Conservation (phyloP, 2,888 invertebrate species). For the Apeira syringaria region DNA sequence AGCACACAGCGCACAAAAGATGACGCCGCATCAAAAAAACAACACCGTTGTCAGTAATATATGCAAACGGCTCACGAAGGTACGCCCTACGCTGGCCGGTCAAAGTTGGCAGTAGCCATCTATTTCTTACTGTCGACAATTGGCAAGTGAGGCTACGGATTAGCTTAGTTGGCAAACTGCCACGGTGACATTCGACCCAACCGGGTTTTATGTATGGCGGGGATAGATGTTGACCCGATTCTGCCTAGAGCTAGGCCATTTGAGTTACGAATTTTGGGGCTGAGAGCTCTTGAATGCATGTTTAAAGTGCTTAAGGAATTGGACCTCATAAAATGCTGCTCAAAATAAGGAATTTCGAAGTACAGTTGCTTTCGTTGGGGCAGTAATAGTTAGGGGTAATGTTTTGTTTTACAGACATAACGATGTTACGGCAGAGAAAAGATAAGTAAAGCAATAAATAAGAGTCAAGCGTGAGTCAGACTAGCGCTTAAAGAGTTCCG, state of each 20-base stretch:
- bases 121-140: slow-evolving; percentile 40
- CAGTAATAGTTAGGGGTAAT: too few species aligned
- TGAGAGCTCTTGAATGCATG: slow-evolving; percentile 7
- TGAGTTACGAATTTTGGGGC: slow-evolving; percentile 19
- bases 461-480: too few species aligned
- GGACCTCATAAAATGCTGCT: background rate
- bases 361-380: too few species aligned
- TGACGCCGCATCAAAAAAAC: slow-evolving; percentile 13
- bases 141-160: slow-evolving; percentile 49
- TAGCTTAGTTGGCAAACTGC: slow-evolving; percentile 54
- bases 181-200: slow-evolving; percentile 38
- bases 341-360: background rate
- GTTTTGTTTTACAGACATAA: too few species aligned
- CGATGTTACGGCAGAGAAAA: too few species aligned
- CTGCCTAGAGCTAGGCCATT: slow-evolving; percentile 20
- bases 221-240: slow-evolving; percentile 31
- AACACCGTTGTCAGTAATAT: slow-evolving; percentile 11
- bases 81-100: slow-evolving; percentile 16
- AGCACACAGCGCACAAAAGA: background rate
- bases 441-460: too few species aligned
- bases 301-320: slow-evolving; percentile 2
- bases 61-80: slow-evolving; percentile 23
- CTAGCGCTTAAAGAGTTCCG: too few species aligned
- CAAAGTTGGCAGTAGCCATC: slow-evolving; percentile 8
- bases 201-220: slow-evolving; percentile 33